Base-by-base conservation (phyloP, 1,140 invertebrate genomes). In the Atopsyche davidsoni region DNA sequence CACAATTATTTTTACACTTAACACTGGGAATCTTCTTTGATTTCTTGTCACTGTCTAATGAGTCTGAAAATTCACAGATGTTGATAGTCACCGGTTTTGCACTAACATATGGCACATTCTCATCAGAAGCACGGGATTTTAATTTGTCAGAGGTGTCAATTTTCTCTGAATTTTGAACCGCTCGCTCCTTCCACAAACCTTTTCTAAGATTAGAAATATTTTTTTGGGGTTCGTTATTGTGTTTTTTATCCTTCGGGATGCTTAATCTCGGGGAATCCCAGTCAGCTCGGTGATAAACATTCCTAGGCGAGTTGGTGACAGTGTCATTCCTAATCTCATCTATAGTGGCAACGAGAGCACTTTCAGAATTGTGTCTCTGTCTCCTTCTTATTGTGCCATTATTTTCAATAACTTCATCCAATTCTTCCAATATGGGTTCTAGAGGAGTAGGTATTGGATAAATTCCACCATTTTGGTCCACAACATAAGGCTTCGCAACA, bases 291-390 rank as follows among this genome's bases (percentile, higher is more conserved):
- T 79, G 75, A 60, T 79, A 79, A 40, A 79, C 64, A 55, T 77
- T 75, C 48, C 75, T 67, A 9, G 77, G 77, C 1, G 76, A 79
- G 62, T 77, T 78, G 14, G 75, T 75, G 2, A 70, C 68, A 2
- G 76, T 72, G 11, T 70, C 73, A 54, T 75, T 75, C 57, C 74
- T 69, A n/a, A 81, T 81, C 64, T 81, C 78, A 57, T 81, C 79
- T 46, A 81, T 81, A 2, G 79, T 81, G 3, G 76, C 79, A 2
- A 81, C 79, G 6, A 81, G 62, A 6, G 78, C 76, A 57, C 79
- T 79, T 43, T 75, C 74, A 1, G 75, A 77, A 57, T 72, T 69
- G 17, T 68, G 59, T 54, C 64, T 58, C 53, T 66, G 73, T 60
- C 69, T 73, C 57, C 59, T 69, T 34, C 61, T 59, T 22, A 59